Base-by-base conservation (phyloP, 2,113 vertebrate genomes). In the Rhinoderma darwinii region DNA sequence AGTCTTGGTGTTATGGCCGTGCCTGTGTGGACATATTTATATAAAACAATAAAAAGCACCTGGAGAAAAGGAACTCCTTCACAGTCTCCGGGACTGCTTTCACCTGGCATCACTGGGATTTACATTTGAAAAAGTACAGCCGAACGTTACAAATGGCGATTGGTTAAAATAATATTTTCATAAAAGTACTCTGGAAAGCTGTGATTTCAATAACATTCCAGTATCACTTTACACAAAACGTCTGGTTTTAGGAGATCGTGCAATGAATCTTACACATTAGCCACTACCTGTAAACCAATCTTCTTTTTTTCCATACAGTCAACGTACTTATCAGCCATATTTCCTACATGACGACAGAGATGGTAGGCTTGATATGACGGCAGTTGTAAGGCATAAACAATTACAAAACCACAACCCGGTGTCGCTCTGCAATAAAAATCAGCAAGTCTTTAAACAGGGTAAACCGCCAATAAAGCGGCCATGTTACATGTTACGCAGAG, bases 171-270 rank as follows among this genome's bases (percentile, higher is more conserved):
- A 44, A 25, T 30, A 51, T 54, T 27, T 18, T 74, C 44, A 41
- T 41, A 39, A 68, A 39, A 72, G 17, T 25, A 37, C 82, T 83
- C 30, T 70, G 44, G 39, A 59, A 59, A 84, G 27, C 5, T 43
- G 32, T 14, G 39, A 84, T 35, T 14, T 75, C 25, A 59, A 43
- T 61, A 44, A 22, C 37, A 56, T 59, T 41, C 54, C 54, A n/a
- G 47, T 73, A 51, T 83, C 82, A 73, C 22, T 50, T 54, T 70
- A 72, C 61, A 47, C 27, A 51, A 56, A 44, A 75, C 30, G 51
- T 56, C 37, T 83, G 39, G 63, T 25, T 47, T 83, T 7, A 76
- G 35, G n/a, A 39, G 66, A 50, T 14, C 20, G 50, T 39, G 37
- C 66, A n/a, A 27, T 30, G 43, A 27, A 79, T 78, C 59, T 17